Percentiles rank a stretch among this genome's conserved stretches.
These are phyloP conservation scores for Clamator glandarius DNA, from an alignment of 2,797 vertebrate genomes.

Conservation along the genomic window DNA sequence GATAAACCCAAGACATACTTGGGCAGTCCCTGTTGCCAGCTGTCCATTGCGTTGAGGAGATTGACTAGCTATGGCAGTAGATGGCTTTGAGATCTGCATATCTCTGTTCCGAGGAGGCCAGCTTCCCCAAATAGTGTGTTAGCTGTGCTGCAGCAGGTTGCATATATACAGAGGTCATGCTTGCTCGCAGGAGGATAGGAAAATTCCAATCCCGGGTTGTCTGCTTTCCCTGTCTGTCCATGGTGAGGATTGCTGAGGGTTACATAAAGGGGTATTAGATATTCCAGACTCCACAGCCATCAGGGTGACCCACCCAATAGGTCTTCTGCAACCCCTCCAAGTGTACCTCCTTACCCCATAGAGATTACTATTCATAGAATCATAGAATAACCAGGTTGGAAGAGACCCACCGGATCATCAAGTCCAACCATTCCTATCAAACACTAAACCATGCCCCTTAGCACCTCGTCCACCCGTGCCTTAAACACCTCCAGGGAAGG, in stretches of 20 bases:
- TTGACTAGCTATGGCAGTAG: background rate
- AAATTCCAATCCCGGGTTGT: background rate
- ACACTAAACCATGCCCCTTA: too few species aligned
- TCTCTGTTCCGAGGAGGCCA: background rate
- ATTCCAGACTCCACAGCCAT: background rate
- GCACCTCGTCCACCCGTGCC: too few species aligned
- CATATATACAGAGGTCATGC: background rate
- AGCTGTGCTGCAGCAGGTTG: background rate
- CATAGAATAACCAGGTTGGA: too few species aligned
- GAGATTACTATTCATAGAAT: background rate
- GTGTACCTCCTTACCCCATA: background rate
- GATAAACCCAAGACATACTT: background rate
- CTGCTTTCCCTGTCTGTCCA: background rate
- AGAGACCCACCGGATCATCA: too few species aligned
- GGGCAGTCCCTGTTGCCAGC: background rate
- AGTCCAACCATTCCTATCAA: too few species aligned
- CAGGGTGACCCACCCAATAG: background rate
- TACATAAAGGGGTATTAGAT: background rate
- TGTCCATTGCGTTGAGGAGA: background rate
- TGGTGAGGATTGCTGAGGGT: background rate
- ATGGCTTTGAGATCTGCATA: background rate
- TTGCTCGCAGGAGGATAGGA: background rate
- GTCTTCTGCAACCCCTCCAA: background rate
- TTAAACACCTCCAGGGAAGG: too few species aligned
- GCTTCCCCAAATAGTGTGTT: background rate